Conservation (phyloP, 1,140 invertebrate species). For the Leptinotarsa texana region DNA sequence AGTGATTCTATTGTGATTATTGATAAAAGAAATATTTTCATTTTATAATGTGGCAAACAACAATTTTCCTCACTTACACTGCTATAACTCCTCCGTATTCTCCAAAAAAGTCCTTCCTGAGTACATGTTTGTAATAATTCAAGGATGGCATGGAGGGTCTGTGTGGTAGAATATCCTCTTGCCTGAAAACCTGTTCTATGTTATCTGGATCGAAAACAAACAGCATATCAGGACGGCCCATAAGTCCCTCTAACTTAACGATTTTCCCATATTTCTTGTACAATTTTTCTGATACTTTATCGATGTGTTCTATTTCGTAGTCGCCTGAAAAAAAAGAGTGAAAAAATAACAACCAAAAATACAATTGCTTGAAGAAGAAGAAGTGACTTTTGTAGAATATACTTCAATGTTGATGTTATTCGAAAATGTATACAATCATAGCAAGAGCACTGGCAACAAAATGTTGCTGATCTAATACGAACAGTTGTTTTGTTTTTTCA, state of each 20-base stretch:
- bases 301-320: slow-evolving; percentile 57
- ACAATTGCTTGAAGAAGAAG: background rate
- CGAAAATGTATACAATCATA: too few relatives aligned
- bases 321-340: slow-evolving; percentile 38
- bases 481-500: too few relatives aligned
- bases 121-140: slow-evolving; percentile 78
- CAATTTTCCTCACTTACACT: slow-evolving; percentile 64
- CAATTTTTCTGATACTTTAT: slow-evolving; percentile 71
- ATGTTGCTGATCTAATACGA: too few relatives aligned
- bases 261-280: slow-evolving; percentile 77
- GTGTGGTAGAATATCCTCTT: slow-evolving; percentile 78
- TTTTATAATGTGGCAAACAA: too few relatives aligned
- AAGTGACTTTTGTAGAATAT: too few relatives aligned
- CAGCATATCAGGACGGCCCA: slow-evolving; percentile 78
- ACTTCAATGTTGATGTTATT: too few relatives aligned
- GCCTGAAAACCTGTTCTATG: slow-evolving; percentile 77
- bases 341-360: background rate
- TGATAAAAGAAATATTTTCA: too few relatives aligned
- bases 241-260: slow-evolving; percentile 71
- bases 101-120: slow-evolving; percentile 80
- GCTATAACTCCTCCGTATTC: slow-evolving; percentile 79
- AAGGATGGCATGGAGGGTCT: slow-evolving; percentile 85
- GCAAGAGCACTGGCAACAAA: too few relatives aligned
- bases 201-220: slow-evolving; percentile 83
- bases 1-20: too few relatives aligned